Evolutionary conservation across 2,113 vertebrate genomes (phyloP).

Genomic region (Marmota flaviventris): DNA sequence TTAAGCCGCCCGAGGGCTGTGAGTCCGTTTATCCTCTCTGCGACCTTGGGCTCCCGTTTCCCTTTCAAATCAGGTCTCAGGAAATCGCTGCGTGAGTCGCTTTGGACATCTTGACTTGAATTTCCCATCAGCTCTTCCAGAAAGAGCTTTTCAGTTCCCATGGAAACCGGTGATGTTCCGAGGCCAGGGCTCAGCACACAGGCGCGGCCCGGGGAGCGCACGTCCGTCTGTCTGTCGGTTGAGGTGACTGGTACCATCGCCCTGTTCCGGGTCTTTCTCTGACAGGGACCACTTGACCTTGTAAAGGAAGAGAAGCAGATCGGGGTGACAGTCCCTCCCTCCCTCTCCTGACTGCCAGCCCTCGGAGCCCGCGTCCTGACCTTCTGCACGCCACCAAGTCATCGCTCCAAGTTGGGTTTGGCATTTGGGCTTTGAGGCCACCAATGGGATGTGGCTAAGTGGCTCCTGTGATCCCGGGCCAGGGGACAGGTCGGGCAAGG

Average conservation of each 20-base stretch:
- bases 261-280: not conserved
- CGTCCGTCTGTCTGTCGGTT: not conserved
- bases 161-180: conserved; percentile 70
- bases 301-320: not conserved
- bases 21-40: not conserved
- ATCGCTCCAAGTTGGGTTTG: not conserved
- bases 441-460: not conserved
- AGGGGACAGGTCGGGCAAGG: not conserved
- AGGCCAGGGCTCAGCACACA: conserved; percentile 35
- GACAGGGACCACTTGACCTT: not conserved
- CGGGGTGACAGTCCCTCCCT: rapidly evolving
- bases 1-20: not conserved
- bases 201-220: not conserved
- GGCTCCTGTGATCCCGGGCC: not conserved
- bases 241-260: not conserved
- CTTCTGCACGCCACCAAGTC: not conserved
- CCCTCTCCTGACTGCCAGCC: rapidly evolving
- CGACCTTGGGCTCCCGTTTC: not conserved
- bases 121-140: conserved; percentile 63
- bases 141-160: conserved; percentile 54
- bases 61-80: conserved; percentile 39
- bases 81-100: not conserved
- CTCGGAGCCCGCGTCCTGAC: not conserved
- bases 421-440: not conserved
- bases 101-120: conserved; percentile 69